Percentiles rank a stretch among this genome's conserved stretches.
Evolutionary conservation across 2,797 vertebrate species (phyloP).

Genomic region (Cynodonichthys magdalenae): DNA sequence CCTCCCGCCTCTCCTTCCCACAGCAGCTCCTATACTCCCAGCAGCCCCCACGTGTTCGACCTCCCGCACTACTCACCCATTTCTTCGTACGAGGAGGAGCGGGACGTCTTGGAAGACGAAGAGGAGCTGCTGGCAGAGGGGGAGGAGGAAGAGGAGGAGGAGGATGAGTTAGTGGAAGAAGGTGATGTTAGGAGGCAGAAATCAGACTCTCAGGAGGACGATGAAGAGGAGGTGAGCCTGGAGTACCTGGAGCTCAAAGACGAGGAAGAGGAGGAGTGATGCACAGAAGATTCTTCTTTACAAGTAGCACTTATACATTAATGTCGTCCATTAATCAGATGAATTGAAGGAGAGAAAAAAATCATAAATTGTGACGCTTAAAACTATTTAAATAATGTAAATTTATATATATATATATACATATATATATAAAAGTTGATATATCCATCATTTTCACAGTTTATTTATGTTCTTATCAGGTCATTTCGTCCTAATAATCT

Average conservation of each 20-base stretch:
- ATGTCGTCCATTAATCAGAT: constrained; percentile 10
- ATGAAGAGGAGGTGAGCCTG: constrained; percentile 41
- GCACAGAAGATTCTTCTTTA: neutral
- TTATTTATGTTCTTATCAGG: constrained; percentile 31
- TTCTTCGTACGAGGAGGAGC: constrained; percentile 76
- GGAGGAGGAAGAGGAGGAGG: constrained; percentile 47
- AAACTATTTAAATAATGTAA: constrained; percentile 20
- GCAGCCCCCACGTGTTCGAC: constrained; percentile 53
- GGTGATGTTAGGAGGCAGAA: constrained; percentile 39
- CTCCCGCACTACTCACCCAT: constrained; percentile 78
- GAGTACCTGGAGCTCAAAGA: constrained; percentile 64
- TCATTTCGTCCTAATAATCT: constrained; percentile 27
- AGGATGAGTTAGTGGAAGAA: constrained; percentile 55
- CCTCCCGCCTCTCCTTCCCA: constrained; percentile 35
- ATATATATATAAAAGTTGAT: constrained; percentile 19
- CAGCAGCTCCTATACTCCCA: constrained; percentile 41
- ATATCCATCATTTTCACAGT: constrained; percentile 16
- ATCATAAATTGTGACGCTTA: constrained; percentile 27
- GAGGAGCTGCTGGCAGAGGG: constrained; percentile 41
- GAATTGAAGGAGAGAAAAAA: constrained; percentile 44
- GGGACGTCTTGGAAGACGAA: constrained; percentile 63
- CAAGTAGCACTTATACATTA: constrained; percentile 9
- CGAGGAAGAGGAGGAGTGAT: constrained; percentile 47
- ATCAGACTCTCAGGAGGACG: constrained; percentile 42
- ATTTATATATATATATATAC: constrained; percentile 23